phyloP scores from a whole-genome alignment of 1,140 invertebrate genomes.

The Glossosoma conforme region DNA sequence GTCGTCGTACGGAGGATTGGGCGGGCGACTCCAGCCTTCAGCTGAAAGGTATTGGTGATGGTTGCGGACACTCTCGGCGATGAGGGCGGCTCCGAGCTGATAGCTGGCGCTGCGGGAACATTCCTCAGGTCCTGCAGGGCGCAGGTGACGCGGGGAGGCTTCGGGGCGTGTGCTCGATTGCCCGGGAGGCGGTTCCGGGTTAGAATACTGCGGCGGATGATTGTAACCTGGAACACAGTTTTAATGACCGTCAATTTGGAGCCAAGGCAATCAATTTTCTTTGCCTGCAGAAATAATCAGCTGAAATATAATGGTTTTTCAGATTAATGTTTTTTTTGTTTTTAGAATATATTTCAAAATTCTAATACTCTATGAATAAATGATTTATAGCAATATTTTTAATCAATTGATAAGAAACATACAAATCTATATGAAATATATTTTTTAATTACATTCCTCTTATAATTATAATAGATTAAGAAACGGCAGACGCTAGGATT shows the following conservation, averaged over 20 bases:
- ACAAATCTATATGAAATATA: no score
- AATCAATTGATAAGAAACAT: no score
- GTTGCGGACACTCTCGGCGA: conserved; percentile 7
- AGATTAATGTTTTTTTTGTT: no score
- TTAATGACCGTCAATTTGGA: not conserved
- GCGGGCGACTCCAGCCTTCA: conserved; percentile 1
- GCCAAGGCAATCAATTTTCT: not conserved
- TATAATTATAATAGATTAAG: no score
- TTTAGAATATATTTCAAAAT: no score
- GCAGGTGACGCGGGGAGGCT: conserved; percentile 24
- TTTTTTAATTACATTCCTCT: no score
- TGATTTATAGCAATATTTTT: no score
- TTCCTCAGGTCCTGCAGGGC: conserved; percentile 11
- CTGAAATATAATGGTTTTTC: no score
- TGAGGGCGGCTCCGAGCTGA: conserved; percentile 3
- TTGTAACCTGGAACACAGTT: conserved; percentile 22
- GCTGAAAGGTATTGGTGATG: conserved; percentile 6
- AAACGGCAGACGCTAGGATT: not conserved
- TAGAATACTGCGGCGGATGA: conserved; percentile 8
- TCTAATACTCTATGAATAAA: no score
- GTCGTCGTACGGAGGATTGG: conserved; percentile 8
- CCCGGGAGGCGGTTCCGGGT: not conserved
- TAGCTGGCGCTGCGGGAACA: conserved; percentile 1
- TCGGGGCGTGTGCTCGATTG: conserved; percentile 3
- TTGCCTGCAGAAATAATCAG: no score